phyloP scores from a whole-genome alignment of 2,113 vertebrate genomes.

The Limanda limanda region DNA sequence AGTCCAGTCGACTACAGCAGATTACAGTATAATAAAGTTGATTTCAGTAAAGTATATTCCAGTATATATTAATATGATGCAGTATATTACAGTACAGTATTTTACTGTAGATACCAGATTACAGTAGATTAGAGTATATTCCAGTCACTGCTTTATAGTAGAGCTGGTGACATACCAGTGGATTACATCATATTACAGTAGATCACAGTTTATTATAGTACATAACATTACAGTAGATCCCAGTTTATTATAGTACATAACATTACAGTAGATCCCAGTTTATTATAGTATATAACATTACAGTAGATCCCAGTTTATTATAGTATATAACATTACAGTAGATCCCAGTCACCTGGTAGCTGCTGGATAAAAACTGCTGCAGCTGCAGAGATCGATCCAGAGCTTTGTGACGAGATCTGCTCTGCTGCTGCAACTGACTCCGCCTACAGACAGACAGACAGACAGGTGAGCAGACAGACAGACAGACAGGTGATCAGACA shows the following conservation, averaged over 20 bases:
- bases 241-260: neutral
- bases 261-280: too few relatives aligned
- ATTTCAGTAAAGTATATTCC: neutral
- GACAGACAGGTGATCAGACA: too few relatives aligned
- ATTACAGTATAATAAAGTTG: neutral
- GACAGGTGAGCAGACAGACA: too few relatives aligned
- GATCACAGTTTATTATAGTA: neutral
- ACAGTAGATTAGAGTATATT: neutral
- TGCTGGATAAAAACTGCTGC: slow-evolving; percentile 86
- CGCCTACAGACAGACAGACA: slow-evolving; percentile 73
- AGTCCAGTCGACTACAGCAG: neutral
- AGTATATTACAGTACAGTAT: neutral
- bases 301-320: too few relatives aligned
- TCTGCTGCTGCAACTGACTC: slow-evolving; percentile 82
- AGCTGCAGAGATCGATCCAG: slow-evolving; percentile 85
- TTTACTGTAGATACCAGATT: neutral
- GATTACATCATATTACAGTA: neutral
- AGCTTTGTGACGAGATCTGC: slow-evolving; percentile 68
- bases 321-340: too few relatives aligned
- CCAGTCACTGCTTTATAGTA: too few relatives aligned
- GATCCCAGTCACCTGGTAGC: slow-evolving; percentile 83
- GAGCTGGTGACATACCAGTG: too few relatives aligned
- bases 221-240: neutral
- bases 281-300: slow-evolving; percentile 57
- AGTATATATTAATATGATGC: too few relatives aligned